Percentiles rank a stretch among this genome's conserved stretches.
Conservation (phyloP, 2,113 vertebrate genomes). For the Manacus vitellinus region DNA sequence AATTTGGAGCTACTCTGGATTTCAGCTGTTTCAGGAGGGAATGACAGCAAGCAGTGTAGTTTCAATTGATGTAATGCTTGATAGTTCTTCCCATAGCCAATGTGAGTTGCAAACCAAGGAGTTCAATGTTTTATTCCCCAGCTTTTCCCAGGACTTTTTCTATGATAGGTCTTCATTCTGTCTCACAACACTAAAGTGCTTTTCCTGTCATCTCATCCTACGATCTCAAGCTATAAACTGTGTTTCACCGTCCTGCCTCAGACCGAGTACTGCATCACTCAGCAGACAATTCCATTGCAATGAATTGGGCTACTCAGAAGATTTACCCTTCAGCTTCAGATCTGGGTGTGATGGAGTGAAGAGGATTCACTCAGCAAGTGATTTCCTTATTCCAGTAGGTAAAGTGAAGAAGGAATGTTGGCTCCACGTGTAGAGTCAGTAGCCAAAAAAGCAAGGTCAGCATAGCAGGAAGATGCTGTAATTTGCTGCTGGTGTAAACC, state of each 20-base stretch:
- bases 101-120: background rate
- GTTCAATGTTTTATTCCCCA: background rate
- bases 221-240: background rate
- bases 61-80: background rate
- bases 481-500: constrained; percentile 14
- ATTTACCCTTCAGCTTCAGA: background rate
- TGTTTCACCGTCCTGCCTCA: background rate
- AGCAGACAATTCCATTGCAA: background rate
- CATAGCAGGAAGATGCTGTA: constrained; percentile 12
- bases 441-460: constrained; percentile 20
- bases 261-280: background rate
- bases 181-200: background rate
- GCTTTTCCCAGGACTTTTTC: background rate
- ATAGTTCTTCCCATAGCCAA: background rate
- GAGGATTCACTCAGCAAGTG: background rate
- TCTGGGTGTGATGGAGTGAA: background rate
- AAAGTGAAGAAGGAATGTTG: background rate
- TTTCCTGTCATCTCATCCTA: background rate
- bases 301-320: background rate
- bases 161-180: background rate
- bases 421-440: background rate
- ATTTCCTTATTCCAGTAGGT: constrained; percentile 10
- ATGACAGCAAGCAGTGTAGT: background rate
- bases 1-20: background rate
- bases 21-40: background rate